Percentiles rank a stretch among this genome's conserved stretches.
Conservation (phyloP, 2,113 vertebrate genomes). For the Bambusicola thoracicus region DNA sequence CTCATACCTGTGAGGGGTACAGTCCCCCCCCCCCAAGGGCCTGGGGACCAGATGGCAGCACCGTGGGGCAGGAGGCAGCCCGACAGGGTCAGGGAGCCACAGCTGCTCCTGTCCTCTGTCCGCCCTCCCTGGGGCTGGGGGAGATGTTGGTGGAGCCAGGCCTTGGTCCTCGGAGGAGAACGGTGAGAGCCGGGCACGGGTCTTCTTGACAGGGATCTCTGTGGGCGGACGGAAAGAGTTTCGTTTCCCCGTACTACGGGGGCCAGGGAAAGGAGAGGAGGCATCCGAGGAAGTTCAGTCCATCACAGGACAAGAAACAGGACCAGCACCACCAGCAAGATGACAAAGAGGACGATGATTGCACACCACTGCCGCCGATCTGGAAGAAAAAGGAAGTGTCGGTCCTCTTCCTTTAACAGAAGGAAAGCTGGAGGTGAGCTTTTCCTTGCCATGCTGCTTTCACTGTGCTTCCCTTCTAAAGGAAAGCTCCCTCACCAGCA, state of each 20-base stretch:
- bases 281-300: not conserved
- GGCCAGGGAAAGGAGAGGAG: not conserved
- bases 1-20: slow-evolving; percentile 36
- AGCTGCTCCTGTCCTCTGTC: not conserved
- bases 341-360: slow-evolving; percentile 86
- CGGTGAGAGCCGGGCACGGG: not conserved
- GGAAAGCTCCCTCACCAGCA: not conserved
- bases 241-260: not conserved
- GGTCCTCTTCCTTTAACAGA: not conserved
- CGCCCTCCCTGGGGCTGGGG: not conserved
- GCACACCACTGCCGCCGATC: slow-evolving; percentile 98
- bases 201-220: slow-evolving; percentile 13
- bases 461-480: not conserved
- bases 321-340: slow-evolving; percentile 90
- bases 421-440: not conserved
- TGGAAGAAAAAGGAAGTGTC: slow-evolving; percentile 71
- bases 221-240: slow-evolving; percentile 33
- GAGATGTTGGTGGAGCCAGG: not conserved
- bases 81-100: not conserved
- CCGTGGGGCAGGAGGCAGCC: not conserved
- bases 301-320: slow-evolving; percentile 90
- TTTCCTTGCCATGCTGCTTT: not conserved
- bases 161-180: not conserved
- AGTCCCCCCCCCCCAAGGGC: not conserved
- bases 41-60: not conserved